Evolutionary conservation across 2,113 vertebrate species (phyloP).

Genomic region (Etheostoma cragini): DNA sequence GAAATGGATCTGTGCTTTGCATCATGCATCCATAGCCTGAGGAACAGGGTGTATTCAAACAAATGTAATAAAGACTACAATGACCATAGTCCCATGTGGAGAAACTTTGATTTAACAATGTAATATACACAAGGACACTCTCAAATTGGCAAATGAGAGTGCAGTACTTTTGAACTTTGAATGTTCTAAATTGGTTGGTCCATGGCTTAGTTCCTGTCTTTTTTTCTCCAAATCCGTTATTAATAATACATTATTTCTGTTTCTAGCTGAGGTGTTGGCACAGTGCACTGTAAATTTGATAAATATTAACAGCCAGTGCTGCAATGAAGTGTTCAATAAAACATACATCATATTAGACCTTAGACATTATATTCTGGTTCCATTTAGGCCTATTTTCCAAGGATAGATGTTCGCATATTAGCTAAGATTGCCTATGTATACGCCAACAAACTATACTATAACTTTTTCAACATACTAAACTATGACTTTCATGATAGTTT

Average conservation of each 20-base stretch:
- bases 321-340: no score
- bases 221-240: constrained; percentile 11
- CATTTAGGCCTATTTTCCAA: no score
- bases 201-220: background rate
- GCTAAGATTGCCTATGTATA: no score
- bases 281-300: constrained; percentile 11
- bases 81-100: constrained; percentile 39
- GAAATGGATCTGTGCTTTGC: constrained; percentile 59
- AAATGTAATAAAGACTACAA: constrained; percentile 67
- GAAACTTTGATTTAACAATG: constrained; percentile 53
- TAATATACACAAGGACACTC: constrained; percentile 16
- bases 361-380: background rate
- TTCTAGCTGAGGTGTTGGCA: constrained; percentile 31
- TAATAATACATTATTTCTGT: constrained; percentile 44
- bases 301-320: constrained; percentile 2
- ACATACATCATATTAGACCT: no score
- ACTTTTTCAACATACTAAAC: no score
- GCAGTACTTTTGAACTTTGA: constrained; percentile 16
- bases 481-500: no score
- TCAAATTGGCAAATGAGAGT: constrained; percentile 18
- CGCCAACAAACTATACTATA: no score
- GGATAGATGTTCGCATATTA: no score
- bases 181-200: constrained; percentile 27
- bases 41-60: constrained; percentile 58
- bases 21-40: constrained; percentile 62